Evolutionary conservation across 1,140 invertebrate species (phyloP), one percentile per base, ranked within the genome.

Genomic region (Hormaphis cornu): DNA sequence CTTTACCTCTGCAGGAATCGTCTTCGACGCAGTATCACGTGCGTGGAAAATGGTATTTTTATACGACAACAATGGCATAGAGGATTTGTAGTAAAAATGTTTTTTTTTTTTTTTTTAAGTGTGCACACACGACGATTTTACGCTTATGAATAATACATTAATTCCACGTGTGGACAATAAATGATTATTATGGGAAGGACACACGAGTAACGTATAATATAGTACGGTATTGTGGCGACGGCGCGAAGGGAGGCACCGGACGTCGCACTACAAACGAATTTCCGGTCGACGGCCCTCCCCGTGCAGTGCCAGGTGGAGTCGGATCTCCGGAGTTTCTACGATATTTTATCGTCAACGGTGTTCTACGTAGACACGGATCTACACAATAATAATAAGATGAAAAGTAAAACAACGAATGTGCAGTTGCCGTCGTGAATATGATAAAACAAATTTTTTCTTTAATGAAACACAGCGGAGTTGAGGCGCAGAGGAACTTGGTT

Each of bases 101-200:
- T n/a, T n/a, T n/a, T n/a, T n/a, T n/a, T n/a, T n/a, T n/a, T n/a
- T n/a, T n/a, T n/a, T n/a, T n/a, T n/a, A 44, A 63, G 26, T 42
- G 44, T 63, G 46, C 42, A 63, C 44, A 63, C 33, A 54, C 33
- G 52, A 54, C 28, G 28, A 54, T 33, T 33, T 54, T 16, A 54
- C 58, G 40, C 40, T 24, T 40, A 46, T 63, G 58, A 63, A 63
- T 63, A 63, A 63, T 46, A 20, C 58, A 63, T 63, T n/a, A n/a
- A n/a, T 42, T 46, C 26, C 16, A 30, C 8, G 24, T n/a, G 24
- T 63, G 40, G 26, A n/a, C 46, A 63, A 44, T 63, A 63, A 46
- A 37, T 46, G 58, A 63, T 46, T 63, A 46, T 63, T 63, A 63
- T 63, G 58, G 40, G 58, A 63, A 63, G 40, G 58, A 40, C 58